Evolutionary conservation across 1,140 invertebrate species (phyloP).

Genomic region (Aphelenchoides besseyi): DNA sequence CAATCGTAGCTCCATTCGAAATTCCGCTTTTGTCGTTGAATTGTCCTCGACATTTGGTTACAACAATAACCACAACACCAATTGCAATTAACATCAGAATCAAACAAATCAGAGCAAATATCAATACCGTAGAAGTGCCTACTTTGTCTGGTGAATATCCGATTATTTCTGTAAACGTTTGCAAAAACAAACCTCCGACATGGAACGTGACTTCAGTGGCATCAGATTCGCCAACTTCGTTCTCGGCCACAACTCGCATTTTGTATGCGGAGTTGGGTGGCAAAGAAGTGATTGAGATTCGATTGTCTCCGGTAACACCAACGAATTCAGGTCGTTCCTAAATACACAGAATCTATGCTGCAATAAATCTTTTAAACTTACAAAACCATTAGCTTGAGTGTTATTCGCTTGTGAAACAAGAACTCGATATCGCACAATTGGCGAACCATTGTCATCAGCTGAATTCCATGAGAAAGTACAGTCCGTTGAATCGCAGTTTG

Average conservation of each 20-base stretch:
- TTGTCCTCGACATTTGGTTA: background rate
- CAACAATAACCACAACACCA: background rate
- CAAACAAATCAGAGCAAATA: background rate
- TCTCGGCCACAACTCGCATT: constrained; percentile 2
- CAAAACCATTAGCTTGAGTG: constrained; percentile 12
- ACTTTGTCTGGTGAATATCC: background rate
- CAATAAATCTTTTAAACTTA: background rate
- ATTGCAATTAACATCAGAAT: background rate
- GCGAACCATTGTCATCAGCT: constrained; percentile 5
- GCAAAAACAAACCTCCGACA: constrained; percentile 1
- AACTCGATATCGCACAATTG: constrained; percentile 3
- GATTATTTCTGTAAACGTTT: background rate
- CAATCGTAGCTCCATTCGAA: background rate
- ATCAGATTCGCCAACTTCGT: constrained; percentile 18
- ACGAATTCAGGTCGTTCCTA: background rate
- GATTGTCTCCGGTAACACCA: background rate
- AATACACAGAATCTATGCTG: background rate
- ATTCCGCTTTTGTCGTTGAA: background rate
- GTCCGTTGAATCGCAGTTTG: background rate
- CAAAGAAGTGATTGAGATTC: background rate
- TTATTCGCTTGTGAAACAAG: background rate
- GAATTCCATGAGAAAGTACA: constrained; percentile 12
- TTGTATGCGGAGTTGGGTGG: background rate
- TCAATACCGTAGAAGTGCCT: background rate
- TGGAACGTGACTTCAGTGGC: background rate